phyloP scores from a whole-genome alignment of 2,113 vertebrate genomes.

The Calonectris borealis region DNA sequence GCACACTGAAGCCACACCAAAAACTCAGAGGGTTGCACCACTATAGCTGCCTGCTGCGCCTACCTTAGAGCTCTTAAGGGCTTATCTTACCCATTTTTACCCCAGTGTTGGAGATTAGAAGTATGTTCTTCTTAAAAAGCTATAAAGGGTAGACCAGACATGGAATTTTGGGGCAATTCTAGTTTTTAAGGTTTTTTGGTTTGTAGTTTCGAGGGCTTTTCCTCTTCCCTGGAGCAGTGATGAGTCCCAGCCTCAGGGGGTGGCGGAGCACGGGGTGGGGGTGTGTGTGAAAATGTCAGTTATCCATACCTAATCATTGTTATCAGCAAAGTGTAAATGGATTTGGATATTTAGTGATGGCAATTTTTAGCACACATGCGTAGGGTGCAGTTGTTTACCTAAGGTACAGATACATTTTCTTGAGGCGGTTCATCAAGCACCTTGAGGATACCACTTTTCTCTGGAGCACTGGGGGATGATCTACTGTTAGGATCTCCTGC shows the following conservation, averaged over 20 bases:
- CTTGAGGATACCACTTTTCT: neutral
- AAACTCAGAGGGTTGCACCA: neutral
- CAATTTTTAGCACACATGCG: too few species aligned
- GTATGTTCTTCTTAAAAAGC: neutral
- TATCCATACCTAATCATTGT: neutral
- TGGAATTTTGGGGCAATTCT: neutral
- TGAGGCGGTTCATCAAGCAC: neutral
- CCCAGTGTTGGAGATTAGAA: neutral
- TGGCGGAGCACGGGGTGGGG: rapidly evolving
- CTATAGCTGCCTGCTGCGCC: neutral
- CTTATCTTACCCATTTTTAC: neutral
- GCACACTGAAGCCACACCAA: rapidly evolving
- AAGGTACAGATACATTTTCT: neutral
- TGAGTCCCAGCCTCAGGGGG: neutral
- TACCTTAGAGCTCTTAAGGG: neutral
- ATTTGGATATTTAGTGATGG: neutral
- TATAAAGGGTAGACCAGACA: neutral
- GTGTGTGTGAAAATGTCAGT: too few species aligned
- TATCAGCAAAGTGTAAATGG: neutral
- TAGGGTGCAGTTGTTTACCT: neutral
- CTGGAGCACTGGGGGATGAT: too few species aligned
- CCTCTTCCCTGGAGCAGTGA: too few species aligned
- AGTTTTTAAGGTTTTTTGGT: neutral
- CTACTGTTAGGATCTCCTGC: neutral
- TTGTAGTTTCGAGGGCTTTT: neutral